These are phyloP conservation scores for Tetheella fluctuosa DNA, from an alignment of 2,888 invertebrate species.

Conservation along the genomic window DNA sequence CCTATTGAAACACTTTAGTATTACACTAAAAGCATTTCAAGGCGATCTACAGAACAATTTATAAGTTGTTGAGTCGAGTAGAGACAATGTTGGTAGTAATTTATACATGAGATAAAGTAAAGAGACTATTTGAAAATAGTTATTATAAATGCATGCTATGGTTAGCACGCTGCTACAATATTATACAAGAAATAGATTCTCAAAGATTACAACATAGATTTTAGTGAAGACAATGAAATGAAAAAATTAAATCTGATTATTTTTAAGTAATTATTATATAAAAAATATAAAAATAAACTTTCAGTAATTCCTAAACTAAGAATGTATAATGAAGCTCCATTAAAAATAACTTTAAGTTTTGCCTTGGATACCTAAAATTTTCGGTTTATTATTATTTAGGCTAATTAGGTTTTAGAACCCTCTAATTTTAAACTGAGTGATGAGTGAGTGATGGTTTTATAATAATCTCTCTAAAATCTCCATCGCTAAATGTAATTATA, in stretches of 20 bases:
- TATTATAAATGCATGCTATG: too few relatives aligned
- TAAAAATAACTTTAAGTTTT: not conserved
- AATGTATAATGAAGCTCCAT: not conserved
- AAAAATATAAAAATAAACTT: too few relatives aligned
- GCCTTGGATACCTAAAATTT: not conserved
- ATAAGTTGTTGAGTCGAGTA: not conserved
- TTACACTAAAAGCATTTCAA: constrained; percentile 36
- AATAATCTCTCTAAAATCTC: not conserved
- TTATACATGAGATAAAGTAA: not conserved
- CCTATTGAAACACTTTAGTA: not conserved
- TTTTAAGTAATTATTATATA: too few relatives aligned
- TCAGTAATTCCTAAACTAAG: not conserved
- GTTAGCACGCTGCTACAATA: too few relatives aligned
- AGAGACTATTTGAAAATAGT: too few relatives aligned
- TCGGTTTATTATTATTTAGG: not conserved
- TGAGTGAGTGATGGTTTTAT: not conserved
- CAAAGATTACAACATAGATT: too few relatives aligned
- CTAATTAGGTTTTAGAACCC: not conserved
- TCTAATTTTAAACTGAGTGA: not conserved
- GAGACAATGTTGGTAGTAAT: not conserved
- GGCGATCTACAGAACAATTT: constrained; percentile 23
- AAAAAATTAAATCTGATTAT: not conserved
- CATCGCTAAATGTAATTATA: too few relatives aligned
- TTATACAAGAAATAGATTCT: too few relatives aligned
- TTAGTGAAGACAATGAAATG: not conserved